phyloP scores from a whole-genome alignment of 2,113 vertebrate species.

The Platichthys stellatus region DNA sequence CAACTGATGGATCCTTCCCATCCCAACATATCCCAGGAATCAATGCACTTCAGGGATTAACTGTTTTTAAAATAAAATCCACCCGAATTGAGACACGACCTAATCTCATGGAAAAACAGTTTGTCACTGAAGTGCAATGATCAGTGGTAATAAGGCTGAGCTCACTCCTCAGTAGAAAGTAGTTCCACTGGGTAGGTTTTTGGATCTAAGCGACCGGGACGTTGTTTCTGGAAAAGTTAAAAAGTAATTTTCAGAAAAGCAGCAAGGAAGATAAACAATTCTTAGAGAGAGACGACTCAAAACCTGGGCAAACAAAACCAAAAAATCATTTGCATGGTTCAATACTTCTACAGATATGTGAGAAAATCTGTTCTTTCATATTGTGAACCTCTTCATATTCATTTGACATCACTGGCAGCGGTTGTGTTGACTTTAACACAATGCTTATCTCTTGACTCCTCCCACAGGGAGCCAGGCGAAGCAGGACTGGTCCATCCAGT shows the following conservation, averaged over 20 bases:
- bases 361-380: background rate
- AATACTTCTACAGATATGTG: background rate
- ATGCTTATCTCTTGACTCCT: background rate
- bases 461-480: slow-evolving; percentile 89
- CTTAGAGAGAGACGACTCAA: background rate
- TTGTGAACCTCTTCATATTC: background rate
- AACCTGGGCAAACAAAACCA: background rate
- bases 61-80: too few species aligned
- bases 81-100: too few species aligned
- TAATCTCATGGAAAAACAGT: too few species aligned
- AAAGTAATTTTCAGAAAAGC: background rate
- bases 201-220: background rate
- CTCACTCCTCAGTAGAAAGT: background rate
- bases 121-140: too few species aligned
- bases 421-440: background rate
- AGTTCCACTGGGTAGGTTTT: background rate
- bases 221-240: background rate
- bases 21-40: too few species aligned
- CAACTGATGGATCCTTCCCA: too few species aligned
- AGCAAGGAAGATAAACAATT: background rate
- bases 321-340: background rate
- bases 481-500: slow-evolving; percentile 97
- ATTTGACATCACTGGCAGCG: background rate
- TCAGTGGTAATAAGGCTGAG: too few species aligned
- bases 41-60: too few species aligned